Evolutionary conservation across 2,113 vertebrate genomes (phyloP).

Genomic region (Clarias magur): DNA sequence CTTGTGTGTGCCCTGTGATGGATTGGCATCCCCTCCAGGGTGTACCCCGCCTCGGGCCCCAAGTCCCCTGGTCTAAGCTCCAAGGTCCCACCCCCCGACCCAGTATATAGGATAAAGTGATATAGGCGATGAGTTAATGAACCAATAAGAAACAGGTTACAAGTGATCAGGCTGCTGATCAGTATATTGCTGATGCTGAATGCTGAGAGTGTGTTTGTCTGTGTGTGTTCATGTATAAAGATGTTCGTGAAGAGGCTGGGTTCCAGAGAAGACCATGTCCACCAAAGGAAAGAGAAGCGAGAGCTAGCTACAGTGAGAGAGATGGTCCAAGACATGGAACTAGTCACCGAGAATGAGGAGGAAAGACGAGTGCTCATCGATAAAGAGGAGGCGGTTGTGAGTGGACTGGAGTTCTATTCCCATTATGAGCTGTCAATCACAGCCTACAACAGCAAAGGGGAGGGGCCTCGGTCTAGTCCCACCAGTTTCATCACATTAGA

Average conservation of each 20-base stretch:
- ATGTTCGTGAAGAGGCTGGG: constrained; percentile 63
- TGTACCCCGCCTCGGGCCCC: too few relatives aligned
- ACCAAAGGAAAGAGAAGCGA: constrained; percentile 46
- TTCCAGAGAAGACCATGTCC: constrained; percentile 33
- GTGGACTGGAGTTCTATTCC: constrained; percentile 73
- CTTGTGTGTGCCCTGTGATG: too few relatives aligned
- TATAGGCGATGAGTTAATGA: too few relatives aligned
- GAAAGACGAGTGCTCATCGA: constrained; percentile 44
- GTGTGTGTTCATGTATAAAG: constrained; percentile 51
- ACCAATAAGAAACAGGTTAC: too few relatives aligned
- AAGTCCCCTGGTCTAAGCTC: too few relatives aligned
- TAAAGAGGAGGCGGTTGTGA: constrained; percentile 55
- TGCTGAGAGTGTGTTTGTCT: not conserved
- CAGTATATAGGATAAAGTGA: too few relatives aligned
- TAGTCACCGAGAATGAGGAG: not conserved
- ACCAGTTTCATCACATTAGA: constrained; percentile 75
- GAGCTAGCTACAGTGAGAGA: not conserved
- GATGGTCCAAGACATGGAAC: not conserved
- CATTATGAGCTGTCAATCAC: constrained; percentile 69
- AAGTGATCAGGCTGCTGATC: too few relatives aligned
- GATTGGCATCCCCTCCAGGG: too few relatives aligned
- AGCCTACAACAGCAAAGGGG: constrained; percentile 78
- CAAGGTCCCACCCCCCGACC: too few relatives aligned
- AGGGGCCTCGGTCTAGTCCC: constrained; percentile 64
- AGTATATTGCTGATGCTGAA: too few relatives aligned